Evolutionary conservation across 2,113 vertebrate species (phyloP).

Genomic region (Ctenomys sociabilis): DNA sequence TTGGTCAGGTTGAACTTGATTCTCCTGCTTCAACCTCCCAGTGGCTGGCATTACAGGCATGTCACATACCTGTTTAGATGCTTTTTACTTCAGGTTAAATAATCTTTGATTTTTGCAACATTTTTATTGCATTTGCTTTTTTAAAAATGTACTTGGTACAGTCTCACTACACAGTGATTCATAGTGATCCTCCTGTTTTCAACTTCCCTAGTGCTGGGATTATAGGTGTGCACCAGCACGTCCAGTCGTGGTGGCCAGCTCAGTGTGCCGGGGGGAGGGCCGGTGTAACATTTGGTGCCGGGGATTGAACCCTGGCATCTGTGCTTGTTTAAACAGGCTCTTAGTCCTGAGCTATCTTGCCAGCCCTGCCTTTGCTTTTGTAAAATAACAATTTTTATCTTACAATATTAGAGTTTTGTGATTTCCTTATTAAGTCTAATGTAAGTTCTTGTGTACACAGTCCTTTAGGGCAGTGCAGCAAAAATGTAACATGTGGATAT

Average conservation of each 20-base stretch:
- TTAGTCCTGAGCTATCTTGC: too few species aligned
- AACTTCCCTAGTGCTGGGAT: too few species aligned
- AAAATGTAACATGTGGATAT: neutral
- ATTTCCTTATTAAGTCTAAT: slow-evolving; percentile 22
- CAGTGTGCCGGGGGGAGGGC: too few species aligned
- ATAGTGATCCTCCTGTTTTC: too few species aligned
- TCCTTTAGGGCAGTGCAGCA: slow-evolving; percentile 7
- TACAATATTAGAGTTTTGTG: neutral
- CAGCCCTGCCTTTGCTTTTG: neutral
- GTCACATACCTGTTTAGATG: neutral
- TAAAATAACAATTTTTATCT: slow-evolving; percentile 6
- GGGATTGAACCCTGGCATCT: too few species aligned
- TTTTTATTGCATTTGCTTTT: neutral
- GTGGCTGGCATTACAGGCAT: neutral
- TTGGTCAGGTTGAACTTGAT: neutral
- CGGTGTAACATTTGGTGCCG: too few species aligned
- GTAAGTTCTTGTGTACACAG: neutral
- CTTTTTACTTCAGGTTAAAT: neutral
- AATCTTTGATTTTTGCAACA: neutral
- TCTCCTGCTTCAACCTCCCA: neutral
- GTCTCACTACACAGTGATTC: too few species aligned
- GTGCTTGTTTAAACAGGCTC: too few species aligned
- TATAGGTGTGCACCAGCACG: too few species aligned
- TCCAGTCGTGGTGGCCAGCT: too few species aligned
- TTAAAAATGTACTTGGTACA: too few species aligned